These are phyloP conservation scores for Archegozetes longisetosus DNA, from an alignment of 1,140 invertebrate genomes.

Conservation along the genomic window DNA sequence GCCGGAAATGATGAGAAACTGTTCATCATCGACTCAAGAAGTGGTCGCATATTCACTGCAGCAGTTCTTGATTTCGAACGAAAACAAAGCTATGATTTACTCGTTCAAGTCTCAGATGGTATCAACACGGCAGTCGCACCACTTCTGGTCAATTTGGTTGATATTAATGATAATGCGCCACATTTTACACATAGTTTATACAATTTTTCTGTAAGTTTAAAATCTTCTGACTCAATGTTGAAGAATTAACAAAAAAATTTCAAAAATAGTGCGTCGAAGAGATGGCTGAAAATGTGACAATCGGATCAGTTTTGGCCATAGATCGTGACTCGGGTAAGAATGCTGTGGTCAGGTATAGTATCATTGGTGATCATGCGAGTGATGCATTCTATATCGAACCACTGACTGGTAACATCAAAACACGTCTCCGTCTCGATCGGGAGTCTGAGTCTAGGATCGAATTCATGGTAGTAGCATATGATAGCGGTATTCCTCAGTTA, in stretches of 20 bases:
- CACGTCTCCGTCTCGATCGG: conserved; percentile 24
- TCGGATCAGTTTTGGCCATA: conserved; percentile 40
- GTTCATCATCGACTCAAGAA: conserved; percentile 22
- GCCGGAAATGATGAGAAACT: conserved; percentile 24
- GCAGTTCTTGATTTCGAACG: conserved; percentile 25
- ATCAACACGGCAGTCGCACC: conserved; percentile 26
- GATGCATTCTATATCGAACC: conserved; percentile 30
- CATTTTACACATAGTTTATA: conserved; percentile 29
- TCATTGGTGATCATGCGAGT: conserved; percentile 37
- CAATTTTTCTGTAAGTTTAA: conserved; percentile 25
- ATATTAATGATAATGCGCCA: conserved; percentile 33
- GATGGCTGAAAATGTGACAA: conserved; percentile 21
- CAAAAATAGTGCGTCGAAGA: conserved; percentile 21
- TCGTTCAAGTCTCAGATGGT: conserved; percentile 26
- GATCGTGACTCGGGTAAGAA: conserved; percentile 86
- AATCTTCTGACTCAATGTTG: neutral
- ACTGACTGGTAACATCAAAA: conserved; percentile 29
- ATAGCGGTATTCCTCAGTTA: conserved; percentile 24
- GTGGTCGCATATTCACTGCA: conserved; percentile 23
- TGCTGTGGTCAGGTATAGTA: conserved; percentile 74
- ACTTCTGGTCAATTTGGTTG: conserved; percentile 30
- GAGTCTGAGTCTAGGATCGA: conserved; percentile 28
- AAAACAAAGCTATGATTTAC: conserved; percentile 22
- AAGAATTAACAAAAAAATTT: too few species aligned
- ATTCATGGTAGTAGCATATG: conserved; percentile 34